These are phyloP conservation scores for Tryphoninae sp. DNA, from an alignment of 2,888 invertebrate species.

Conservation along the genomic window DNA sequence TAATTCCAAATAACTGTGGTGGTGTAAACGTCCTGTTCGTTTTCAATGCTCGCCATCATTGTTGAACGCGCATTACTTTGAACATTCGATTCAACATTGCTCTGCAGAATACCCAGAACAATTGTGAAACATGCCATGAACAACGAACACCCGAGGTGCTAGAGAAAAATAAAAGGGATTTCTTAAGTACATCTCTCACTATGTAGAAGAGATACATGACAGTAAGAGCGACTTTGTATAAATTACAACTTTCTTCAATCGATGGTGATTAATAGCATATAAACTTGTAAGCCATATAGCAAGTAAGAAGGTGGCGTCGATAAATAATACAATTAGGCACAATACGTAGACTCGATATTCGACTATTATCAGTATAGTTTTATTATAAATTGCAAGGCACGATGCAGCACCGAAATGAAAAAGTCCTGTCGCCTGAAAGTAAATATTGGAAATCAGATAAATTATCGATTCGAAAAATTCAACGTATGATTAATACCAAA, in stretches of 20 bases:
- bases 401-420: slow-evolving; percentile 60
- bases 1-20: slow-evolving; percentile 60
- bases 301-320: slow-evolving; percentile 52
- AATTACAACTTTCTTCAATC: slow-evolving; percentile 41
- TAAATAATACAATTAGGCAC: slow-evolving; percentile 49
- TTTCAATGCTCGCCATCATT: slow-evolving; percentile 60
- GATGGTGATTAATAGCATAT: slow-evolving; percentile 38
- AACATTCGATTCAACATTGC: slow-evolving; percentile 50
- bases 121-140: slow-evolving; percentile 56
- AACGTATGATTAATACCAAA: no score
- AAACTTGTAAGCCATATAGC: slow-evolving; percentile 54
- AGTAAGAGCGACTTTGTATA: neutral
- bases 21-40: slow-evolving; percentile 14
- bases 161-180: neutral
- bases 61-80: slow-evolving; percentile 45
- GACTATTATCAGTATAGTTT: slow-evolving; percentile 54
- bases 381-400: slow-evolving; percentile 55
- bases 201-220: slow-evolving; percentile 5
- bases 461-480: neutral
- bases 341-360: slow-evolving; percentile 54
- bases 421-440: slow-evolving; percentile 57
- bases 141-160: slow-evolving; percentile 51
- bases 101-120: slow-evolving; percentile 61
- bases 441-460: neutral
- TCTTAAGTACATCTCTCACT: slow-evolving; percentile 3